Conservation (phyloP, 2,888 invertebrate genomes). For the Capitulum mitella region DNA sequence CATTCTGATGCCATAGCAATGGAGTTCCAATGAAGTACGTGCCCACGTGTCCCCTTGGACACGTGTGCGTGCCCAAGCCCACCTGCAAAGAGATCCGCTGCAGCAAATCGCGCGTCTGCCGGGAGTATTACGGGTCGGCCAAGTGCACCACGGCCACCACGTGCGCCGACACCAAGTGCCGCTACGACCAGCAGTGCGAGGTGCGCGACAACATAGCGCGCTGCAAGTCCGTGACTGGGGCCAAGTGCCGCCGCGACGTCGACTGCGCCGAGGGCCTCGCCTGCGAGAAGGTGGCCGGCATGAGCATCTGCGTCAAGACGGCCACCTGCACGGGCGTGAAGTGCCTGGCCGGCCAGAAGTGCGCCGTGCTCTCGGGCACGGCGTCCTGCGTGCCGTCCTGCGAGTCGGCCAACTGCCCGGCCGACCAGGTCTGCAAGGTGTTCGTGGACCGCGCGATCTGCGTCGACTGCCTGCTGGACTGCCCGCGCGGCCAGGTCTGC, state of each 20-base stretch:
- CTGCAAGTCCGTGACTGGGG: not conserved
- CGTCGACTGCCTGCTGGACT: not conserved
- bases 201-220: not conserved
- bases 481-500: not conserved
- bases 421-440: not conserved
- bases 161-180: too few relatives aligned
- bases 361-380: not conserved
- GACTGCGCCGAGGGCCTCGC: not conserved
- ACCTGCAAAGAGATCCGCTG: not conserved
- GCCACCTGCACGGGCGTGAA: not conserved
- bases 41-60: too few relatives aligned
- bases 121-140: not conserved
- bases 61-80: not conserved
- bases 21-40: too few relatives aligned
- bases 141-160: constrained; percentile 13
- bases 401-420: not conserved
- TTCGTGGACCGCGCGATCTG: not conserved
- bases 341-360: not conserved
- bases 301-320: not conserved
- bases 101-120: not conserved
- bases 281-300: not conserved
- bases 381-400: not conserved
- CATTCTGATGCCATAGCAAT: too few relatives aligned
- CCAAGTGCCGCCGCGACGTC: not conserved
- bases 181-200: constrained; percentile 1